Evolutionary conservation across 2,888 invertebrate species (phyloP).

Genomic region (Melanostoma mellinum): DNA sequence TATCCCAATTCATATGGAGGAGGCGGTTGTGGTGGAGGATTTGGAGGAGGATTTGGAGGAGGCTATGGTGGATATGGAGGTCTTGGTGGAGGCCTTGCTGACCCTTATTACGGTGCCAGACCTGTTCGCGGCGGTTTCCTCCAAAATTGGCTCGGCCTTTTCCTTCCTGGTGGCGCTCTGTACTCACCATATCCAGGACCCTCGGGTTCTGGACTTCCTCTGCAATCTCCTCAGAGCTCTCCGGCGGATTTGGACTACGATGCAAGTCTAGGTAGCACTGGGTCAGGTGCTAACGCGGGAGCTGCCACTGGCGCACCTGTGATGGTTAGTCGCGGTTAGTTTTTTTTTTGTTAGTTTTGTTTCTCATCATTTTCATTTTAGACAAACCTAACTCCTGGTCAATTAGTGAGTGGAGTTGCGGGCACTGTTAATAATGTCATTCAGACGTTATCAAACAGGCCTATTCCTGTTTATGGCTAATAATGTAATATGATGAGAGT

Average conservation of each 20-base stretch:
- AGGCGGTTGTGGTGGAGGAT: constrained; percentile 46
- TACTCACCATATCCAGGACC: constrained; percentile 72
- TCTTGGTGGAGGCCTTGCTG: constrained; percentile 44
- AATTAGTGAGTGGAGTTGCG: constrained; percentile 79
- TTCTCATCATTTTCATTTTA: constrained; percentile 57
- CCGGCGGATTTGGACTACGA: constrained; percentile 73
- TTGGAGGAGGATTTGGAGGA: constrained; percentile 53
- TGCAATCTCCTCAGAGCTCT: constrained; percentile 36
- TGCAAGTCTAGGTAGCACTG: constrained; percentile 74
- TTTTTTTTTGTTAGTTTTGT: constrained; percentile 1
- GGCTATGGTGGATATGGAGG: constrained; percentile 32
- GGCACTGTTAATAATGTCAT: constrained; percentile 80
- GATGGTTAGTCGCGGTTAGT: no score
- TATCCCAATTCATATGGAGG: constrained; percentile 72
- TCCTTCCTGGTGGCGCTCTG: constrained; percentile 79
- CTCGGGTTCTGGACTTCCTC: constrained; percentile 26
- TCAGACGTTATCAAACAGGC: constrained; percentile 79
- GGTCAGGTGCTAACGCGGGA: constrained; percentile 62
- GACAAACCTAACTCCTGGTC: constrained; percentile 77
- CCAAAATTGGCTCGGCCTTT: constrained; percentile 77
- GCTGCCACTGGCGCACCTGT: constrained; percentile 75
- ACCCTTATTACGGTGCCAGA: constrained; percentile 40
- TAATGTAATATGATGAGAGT: constrained; percentile 24
- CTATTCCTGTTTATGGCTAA: constrained; percentile 75
- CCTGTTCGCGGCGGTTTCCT: constrained; percentile 68